Conservation (phyloP, 1,140 invertebrate species). For the Maconellicoccus hirsutus region DNA sequence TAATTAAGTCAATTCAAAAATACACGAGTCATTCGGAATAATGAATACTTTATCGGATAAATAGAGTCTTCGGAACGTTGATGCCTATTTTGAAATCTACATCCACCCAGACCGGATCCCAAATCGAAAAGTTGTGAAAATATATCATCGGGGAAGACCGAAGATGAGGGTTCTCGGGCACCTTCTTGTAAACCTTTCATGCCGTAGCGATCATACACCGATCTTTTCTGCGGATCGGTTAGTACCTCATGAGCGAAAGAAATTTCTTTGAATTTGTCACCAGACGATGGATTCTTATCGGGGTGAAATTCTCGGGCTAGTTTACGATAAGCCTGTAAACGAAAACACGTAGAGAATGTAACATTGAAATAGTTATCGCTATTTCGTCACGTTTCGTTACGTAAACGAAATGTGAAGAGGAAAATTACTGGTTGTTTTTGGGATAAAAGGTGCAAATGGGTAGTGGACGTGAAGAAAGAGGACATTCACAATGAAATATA, state of each 20-base stretch:
- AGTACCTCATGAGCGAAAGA: conserved; percentile 77
- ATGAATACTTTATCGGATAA: conserved; percentile 43
- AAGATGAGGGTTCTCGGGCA: conserved; percentile 41
- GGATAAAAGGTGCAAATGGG: background rate
- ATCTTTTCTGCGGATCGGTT: conserved; percentile 53
- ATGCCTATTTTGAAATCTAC: conserved; percentile 32
- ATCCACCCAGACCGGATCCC: conserved; percentile 33
- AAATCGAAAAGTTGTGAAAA: conserved; percentile 48
- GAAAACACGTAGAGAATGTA: background rate
- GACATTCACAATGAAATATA: too few relatives aligned
- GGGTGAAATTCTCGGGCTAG: conserved; percentile 79
- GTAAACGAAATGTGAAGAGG: background rate
- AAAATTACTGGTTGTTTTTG: background rate
- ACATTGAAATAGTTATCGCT: background rate
- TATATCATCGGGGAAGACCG: conserved; percentile 41
- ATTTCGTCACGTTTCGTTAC: background rate
- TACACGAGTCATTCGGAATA: background rate
- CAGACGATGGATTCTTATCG: conserved; percentile 72
- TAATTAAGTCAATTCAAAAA: background rate
- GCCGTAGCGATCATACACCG: conserved; percentile 62
- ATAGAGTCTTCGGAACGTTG: conserved; percentile 40
- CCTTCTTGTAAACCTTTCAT: conserved; percentile 68
- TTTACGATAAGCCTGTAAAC: conserved; percentile 65
- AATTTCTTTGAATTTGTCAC: conserved; percentile 80
- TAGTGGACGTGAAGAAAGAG: too few relatives aligned